Base-by-base conservation (phyloP, 2,113 vertebrate species). In the Mobula birostris region DNA sequence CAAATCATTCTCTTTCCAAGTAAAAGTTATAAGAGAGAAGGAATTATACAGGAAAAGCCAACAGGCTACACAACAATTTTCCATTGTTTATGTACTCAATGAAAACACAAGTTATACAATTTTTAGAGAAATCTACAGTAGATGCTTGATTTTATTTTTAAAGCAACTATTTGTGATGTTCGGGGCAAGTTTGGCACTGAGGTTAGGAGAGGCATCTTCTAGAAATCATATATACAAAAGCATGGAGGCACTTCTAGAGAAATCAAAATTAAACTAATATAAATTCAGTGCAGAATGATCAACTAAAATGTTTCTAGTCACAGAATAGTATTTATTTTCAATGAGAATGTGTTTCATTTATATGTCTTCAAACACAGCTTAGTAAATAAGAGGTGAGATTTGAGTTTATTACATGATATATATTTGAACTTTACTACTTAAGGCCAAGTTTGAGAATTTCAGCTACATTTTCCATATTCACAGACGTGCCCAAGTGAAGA, bases 161-260 rank as follows among this genome's bases (percentile, higher is more conserved):
- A 74, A 93, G 70, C 91, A 93, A 76, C 11, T 93, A 76, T 93
- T 74, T 93, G 68, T 17, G 68, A 66, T 56, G 6, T 56, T 76
- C 29, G 12, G 36, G 19, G 36, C 21, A 56, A 32, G 40, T 56
- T 27, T 74, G 68, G 70, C 85, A 68, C 61, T 74, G 91, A 70
- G 19, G 11, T 74, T 7, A 92, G 36, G 91, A 27, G 91, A 48
- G 27, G 7, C 36, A 72, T 92, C 40, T 56, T 68, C 21, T 15
- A 12, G 27, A 74, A 93, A 74, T 15, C 66, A 21, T 6, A 93
- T 74, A 56, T 90, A 32, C 68, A 93, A 74, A 74, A 93, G 48
- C 74, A 93, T 48, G 91, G 91, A 93, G 91, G 91, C 91, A 93
- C 91, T 93, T 93, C 74, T 32, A 93, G 91, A 93, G 36, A 70